phyloP scores from a whole-genome alignment of 2,113 vertebrate genomes.

The Cephalophus harveyi region DNA sequence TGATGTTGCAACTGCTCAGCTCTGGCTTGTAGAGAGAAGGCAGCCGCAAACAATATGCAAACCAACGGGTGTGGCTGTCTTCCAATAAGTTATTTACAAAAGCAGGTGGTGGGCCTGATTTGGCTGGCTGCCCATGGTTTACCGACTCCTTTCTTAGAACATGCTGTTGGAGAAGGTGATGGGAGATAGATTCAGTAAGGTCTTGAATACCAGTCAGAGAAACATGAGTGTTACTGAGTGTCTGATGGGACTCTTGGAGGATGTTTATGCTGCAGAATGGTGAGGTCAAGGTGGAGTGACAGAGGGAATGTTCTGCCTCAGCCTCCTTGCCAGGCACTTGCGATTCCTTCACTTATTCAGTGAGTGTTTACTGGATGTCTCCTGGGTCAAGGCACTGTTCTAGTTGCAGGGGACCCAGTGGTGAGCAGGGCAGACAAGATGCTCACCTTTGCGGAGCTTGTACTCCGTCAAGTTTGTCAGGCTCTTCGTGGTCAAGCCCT shows the following conservation, averaged over 20 bases:
- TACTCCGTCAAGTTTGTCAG: too few relatives aligned
- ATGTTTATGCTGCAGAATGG: neutral
- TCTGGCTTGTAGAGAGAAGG: neutral
- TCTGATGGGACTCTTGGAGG: neutral
- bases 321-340: neutral
- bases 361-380: neutral
- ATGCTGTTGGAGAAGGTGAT: neutral
- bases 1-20: neutral
- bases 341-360: neutral
- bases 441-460: neutral
- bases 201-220: neutral
- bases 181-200: neutral
- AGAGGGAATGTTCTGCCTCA: neutral
- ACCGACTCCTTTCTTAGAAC: neutral
- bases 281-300: neutral
- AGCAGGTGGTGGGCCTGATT: neutral
- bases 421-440: neutral
- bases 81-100: neutral
- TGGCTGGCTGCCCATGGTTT: neutral
- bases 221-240: neutral
- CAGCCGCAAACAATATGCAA: neutral
- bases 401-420: neutral
- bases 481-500: accelerated
- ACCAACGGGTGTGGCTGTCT: neutral
- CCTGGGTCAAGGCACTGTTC: neutral